Base-by-base conservation (phyloP, 2,888 invertebrate genomes). In the Epinotia brunnichana region DNA sequence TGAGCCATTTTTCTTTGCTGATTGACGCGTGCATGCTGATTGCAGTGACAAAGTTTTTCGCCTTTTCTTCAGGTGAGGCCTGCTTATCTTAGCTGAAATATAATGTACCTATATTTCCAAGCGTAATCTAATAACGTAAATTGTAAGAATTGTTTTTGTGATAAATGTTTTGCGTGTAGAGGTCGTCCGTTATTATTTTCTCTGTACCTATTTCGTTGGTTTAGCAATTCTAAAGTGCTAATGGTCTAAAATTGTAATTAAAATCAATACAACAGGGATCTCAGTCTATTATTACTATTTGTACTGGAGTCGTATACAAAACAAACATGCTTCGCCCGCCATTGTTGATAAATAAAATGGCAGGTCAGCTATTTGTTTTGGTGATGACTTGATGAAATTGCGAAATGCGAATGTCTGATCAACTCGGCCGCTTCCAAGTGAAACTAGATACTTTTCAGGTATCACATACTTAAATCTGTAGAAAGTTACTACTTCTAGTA, bases 341-440 rank as follows among this genome's bases (percentile, higher is more conserved):
- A 71, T 66, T 71, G 71, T 71, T 71, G 54, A 60, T 61, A 71
- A 71, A 71, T 66, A 71, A 71, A 56, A 61, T 44, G 53, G 29
- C 53, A 29, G 4, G 44, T 70, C 53, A 70, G 63, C 56, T 60
- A 54, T 60, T 51, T 51, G 10, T n/a, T 48, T 60, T 7, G 4
- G 11, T 48, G n/a, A 35, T 35, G 35, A 7, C 7, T n/a, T 48
- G 44, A 15, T n/a, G 44, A 48, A 5, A 48, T 48, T n/a, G 48
- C n/a, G 3, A 5, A 48, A n/a, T n/a, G 48, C n/a, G 3, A 5
- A n/a, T 48, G 15, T n/a, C n/a, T 15, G 48, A 48, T 13, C 15
- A 15, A 5, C 48, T 48, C 5, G n/a, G 5, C n/a, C n/a, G 48
- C 5, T 48, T 48, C n/a, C n/a, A n/a, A n/a, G 48, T 5, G 4